phyloP scores from a whole-genome alignment of 2,797 vertebrate genomes.

The Alauda arvensis region DNA sequence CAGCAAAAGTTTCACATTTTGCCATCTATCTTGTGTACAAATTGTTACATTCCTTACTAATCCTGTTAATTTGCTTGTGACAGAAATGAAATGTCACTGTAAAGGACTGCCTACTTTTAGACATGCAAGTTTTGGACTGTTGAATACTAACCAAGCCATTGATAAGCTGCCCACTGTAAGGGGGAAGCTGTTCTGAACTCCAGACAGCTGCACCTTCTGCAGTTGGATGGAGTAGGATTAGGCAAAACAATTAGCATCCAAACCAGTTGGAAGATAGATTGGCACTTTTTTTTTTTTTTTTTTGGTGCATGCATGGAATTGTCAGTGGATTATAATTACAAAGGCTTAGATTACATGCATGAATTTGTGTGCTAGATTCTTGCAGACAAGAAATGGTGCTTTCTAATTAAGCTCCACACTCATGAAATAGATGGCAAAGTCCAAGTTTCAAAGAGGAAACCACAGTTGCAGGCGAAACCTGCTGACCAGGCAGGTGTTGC shows the following conservation, averaged over 20 bases:
- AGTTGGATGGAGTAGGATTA: background rate
- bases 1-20: background rate
- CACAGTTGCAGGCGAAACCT: background rate
- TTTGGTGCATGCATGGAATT: background rate
- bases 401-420: background rate
- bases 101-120: background rate
- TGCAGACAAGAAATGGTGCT: background rate
- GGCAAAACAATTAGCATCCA: background rate
- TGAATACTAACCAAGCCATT: background rate
- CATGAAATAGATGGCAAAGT: background rate
- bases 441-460: slow-evolving; percentile 11
- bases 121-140: background rate
- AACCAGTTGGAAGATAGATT: background rate
- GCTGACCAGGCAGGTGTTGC: background rate
- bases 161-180: background rate
- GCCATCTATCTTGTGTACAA: background rate
- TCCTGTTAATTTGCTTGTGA: background rate
- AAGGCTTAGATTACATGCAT: background rate
- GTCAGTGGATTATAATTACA: background rate
- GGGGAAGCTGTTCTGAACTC: background rate
- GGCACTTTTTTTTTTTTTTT: background rate
- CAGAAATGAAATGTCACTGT: background rate
- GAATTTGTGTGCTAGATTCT: background rate
- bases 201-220: background rate
- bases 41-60: background rate